phyloP scores from a whole-genome alignment of 1,140 invertebrate species.

The Diachasmimorpha longicaudata region DNA sequence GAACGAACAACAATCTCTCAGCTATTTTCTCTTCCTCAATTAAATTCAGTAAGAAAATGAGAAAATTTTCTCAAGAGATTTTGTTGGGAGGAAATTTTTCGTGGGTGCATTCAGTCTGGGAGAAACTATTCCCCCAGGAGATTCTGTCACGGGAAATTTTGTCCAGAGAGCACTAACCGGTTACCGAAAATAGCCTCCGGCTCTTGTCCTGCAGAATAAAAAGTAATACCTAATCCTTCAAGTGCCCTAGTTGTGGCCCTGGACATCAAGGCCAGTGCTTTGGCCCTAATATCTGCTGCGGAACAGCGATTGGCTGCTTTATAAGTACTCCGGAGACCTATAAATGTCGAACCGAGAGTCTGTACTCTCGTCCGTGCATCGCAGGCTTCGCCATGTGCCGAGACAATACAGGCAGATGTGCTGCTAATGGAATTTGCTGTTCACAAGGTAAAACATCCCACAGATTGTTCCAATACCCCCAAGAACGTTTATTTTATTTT shows the following conservation, averaged over 20 bases:
- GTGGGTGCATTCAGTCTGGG: too few species aligned
- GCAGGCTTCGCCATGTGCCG: conserved; percentile 62
- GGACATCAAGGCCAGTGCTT: conserved; percentile 62
- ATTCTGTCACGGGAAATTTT: too few species aligned
- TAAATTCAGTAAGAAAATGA: too few species aligned
- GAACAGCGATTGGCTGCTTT: conserved; percentile 61
- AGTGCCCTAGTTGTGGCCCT: conserved; percentile 63
- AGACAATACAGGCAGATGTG: conserved; percentile 63
- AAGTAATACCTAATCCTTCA: conserved; percentile 13
- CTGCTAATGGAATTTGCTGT: conserved; percentile 63
- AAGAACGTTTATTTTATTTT: neutral
- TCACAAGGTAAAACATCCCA: conserved; percentile 58
- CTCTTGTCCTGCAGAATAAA: too few species aligned
- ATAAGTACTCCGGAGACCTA: conserved; percentile 61
- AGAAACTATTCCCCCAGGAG: too few species aligned
- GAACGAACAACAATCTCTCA: too few species aligned
- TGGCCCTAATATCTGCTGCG: conserved; percentile 64
- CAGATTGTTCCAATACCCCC: neutral
- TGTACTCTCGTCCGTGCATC: conserved; percentile 56
- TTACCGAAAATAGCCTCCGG: too few species aligned
- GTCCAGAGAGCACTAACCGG: too few species aligned
- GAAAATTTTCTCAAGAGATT: too few species aligned
- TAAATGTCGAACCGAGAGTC: conserved; percentile 57
- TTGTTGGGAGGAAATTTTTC: too few species aligned
- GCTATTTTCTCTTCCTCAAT: too few species aligned